Base-by-base conservation (phyloP, 2,113 vertebrate species). In the Pampusana beccarii region DNA sequence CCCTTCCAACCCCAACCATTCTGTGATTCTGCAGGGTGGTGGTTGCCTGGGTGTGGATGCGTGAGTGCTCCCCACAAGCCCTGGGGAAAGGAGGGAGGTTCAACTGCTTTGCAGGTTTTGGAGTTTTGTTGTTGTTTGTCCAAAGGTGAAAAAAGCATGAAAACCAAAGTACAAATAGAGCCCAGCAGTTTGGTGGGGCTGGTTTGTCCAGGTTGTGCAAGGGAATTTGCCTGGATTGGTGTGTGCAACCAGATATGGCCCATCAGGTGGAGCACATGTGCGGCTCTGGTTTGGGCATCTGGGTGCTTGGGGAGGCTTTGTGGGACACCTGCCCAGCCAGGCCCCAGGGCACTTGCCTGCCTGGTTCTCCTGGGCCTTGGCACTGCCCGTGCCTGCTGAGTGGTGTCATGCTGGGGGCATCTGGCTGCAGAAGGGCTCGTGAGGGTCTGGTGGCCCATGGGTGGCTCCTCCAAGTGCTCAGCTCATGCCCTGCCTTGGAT, bases 181-280 rank as follows among this genome's bases (percentile, higher is more conserved):
- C 26, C 64, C 29, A 14, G 13, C 1, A 3, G 29, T 64, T 66
- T 79, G 56, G 26, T 48, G 75, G 44, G 46, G 75, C 48, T 38
- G 61, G 15, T 48, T 36, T 5, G 29, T 28, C n/a, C 2, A 1
- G 56, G 57, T 46, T 79, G 28, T 42, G 74, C 29, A 6, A 23
- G 50, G 61, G 3, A 42, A 20, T 6, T 38, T 67, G 79, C n/a
- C 72, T 36, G 48, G 23, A 8, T 26, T 16, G 23, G 31, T 29
- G 57, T 33, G 17, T 42, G 54, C 42, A 54, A 51, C 38, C 38
- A 42, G 46, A 16, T 29, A 17, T 29, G 13, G 25, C 24, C 36
- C 2, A 0, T 31, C 0, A 0, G 28, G 12, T 42, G 20, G 2
- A 2, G 51, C 26, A 20, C 3, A 0, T 26, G 15, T 6, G 50